phyloP scores from a whole-genome alignment of 2,888 invertebrate genomes.

The Sycophila texana region DNA sequence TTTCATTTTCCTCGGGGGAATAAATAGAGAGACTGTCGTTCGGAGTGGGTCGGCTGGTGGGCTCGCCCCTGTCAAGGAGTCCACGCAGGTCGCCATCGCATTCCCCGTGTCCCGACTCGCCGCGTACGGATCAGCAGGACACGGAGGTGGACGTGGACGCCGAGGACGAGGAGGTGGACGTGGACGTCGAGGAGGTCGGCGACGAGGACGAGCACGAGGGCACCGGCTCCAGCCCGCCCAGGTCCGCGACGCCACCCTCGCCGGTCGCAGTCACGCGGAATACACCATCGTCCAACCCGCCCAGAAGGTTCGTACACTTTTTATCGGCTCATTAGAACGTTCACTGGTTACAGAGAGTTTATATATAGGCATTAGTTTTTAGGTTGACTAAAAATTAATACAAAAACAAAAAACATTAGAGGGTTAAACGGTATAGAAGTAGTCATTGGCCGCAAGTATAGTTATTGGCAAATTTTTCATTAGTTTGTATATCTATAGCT shows the following conservation, averaged over 20 bases:
- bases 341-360: background rate
- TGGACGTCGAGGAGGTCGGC: conserved; percentile 73
- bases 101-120: conserved; percentile 72
- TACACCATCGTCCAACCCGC: conserved; percentile 65
- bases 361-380: no score
- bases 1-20: conserved; percentile 18
- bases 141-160: conserved; percentile 70
- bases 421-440: no score
- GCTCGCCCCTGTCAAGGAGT: conserved; percentile 69
- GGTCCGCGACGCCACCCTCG: conserved; percentile 69
- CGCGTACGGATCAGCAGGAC: conserved; percentile 69
- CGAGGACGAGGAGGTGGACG: conserved; percentile 72
- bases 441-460: no score
- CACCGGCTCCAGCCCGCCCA: conserved; percentile 67
- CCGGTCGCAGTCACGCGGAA: conserved; percentile 65
- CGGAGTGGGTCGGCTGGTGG: conserved; percentile 88
- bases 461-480: no score
- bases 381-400: no score
- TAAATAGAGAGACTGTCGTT: conserved; percentile 87
- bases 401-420: no score
- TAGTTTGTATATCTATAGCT: no score
- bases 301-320: conserved; percentile 62
- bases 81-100: conserved; percentile 71
- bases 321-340: conserved; percentile 59
- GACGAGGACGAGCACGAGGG: conserved; percentile 71